Base-by-base conservation (phyloP, 1,140 invertebrate genomes). In the Mizuhopecten yessoensis region DNA sequence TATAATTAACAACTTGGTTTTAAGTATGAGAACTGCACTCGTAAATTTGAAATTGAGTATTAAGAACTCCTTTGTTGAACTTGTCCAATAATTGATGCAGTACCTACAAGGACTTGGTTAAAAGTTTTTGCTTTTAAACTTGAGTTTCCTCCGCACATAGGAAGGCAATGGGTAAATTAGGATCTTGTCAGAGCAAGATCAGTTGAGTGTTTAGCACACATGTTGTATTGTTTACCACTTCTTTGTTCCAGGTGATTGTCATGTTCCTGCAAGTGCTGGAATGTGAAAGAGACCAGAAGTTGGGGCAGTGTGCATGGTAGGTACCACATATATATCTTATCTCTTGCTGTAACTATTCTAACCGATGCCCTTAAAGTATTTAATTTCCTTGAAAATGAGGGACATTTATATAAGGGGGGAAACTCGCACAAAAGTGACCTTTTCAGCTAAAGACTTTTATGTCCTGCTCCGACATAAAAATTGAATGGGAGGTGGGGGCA, bases 271-370 rank as follows among this genome's bases (percentile, higher is more conserved):
- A 99, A 97, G 97, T 99, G 33, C 96, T 99, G 89, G 98, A 98
- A 57, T 98, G 98, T 95, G 98, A 99, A 95, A 98, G 98, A 94
- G 98, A 99, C 96, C 97, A 97, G 92, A 97, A 97, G 91, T 97
- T 99, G 34, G 98, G 99, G 97, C 99, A 99, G 96, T 98, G 98
- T 95, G 98, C 99, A 20, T 99, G 99, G 99, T 98, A 97, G 97
- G 97, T 97, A 92, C 91, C 86, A 91, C 92, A 23, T 86, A 34
- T 29, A 13, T 5, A n/a, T 29, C 15, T n/a, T n/a, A 75, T 9
- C 57, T 75, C 36, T 39, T 39, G 36, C 57, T 75, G 57, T 75
- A 29, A n/a, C n/a, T 75, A 5, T 75, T 29, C 57, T 75, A n/a
- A 75, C 57, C n/a, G 29, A 75, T 75, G 57, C 57, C 36, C 36